Conservation (phyloP, 2,797 vertebrate genomes). For the Phyllotis vaccarum region DNA sequence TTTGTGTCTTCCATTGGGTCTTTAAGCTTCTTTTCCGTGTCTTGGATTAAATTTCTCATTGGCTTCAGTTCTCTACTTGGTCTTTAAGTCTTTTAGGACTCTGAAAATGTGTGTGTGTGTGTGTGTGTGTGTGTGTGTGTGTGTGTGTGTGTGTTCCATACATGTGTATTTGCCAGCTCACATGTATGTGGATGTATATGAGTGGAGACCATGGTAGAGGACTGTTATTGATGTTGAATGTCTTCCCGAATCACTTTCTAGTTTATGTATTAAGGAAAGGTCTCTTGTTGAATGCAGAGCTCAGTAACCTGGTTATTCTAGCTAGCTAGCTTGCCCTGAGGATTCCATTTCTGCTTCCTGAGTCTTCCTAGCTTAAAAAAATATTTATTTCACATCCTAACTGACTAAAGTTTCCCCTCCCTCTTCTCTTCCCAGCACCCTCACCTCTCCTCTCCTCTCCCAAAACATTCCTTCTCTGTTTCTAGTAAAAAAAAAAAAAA, state of each 20-base stretch:
- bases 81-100: background rate
- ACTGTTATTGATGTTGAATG: background rate
- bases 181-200: background rate
- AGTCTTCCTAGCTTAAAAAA: background rate
- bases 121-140: background rate
- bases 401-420: too few species aligned
- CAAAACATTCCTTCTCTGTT: too few species aligned
- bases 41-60: background rate
- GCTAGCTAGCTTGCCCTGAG: background rate
- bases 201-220: background rate
- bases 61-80: background rate
- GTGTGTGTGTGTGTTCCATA: background rate
- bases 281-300: background rate
- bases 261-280: background rate
- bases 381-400: too few species aligned
- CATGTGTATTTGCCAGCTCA: background rate
- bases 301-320: background rate
- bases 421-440: too few species aligned
- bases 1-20: background rate
- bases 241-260: background rate
- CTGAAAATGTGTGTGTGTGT: background rate
- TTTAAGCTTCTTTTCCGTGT: background rate
- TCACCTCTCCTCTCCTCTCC: too few species aligned
- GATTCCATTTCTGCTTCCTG: background rate
- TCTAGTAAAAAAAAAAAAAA: too few species aligned